Percentiles rank a stretch among this genome's conserved stretches.
phyloP scores from a whole-genome alignment of 2,797 vertebrate genomes.

The Syngnathus acus region DNA sequence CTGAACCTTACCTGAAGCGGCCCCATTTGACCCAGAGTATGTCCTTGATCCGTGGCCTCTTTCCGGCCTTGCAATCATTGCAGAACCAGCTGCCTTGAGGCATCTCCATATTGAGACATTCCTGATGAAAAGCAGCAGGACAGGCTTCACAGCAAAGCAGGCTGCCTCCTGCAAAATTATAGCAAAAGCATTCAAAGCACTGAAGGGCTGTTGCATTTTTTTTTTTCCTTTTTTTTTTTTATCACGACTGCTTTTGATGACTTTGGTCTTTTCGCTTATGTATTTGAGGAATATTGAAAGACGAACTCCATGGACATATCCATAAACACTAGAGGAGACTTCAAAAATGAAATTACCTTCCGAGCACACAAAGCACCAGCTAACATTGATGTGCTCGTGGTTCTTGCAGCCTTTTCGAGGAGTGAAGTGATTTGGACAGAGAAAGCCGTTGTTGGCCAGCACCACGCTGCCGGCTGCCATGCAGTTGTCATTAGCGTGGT shows the following conservation, averaged over 20 bases:
- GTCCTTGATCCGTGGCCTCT: conserved; percentile 94
- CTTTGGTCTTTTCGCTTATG: not conserved
- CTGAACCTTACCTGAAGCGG: conserved; percentile 82
- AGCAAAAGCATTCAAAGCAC: not conserved
- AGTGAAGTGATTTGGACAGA: conserved; percentile 96
- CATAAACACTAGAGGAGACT: not conserved
- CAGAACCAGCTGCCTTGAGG: conserved; percentile 98
- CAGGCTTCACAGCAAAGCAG: conserved; percentile 98
- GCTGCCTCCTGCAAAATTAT: conserved; percentile 78
- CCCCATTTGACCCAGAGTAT: conserved; percentile 98
- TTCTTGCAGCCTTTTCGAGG: conserved; percentile 91
- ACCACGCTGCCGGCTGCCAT: conserved; percentile 90
- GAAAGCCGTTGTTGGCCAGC: conserved; percentile 94
- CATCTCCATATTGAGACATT: conserved; percentile 98
- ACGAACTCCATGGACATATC: not conserved
- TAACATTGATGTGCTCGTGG: conserved; percentile 98
- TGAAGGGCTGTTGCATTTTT: not conserved
- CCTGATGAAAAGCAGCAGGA: conserved; percentile 96
- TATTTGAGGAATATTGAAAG: not conserved
- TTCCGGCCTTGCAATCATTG: conserved; percentile 97
- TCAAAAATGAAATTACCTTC: conserved; percentile 72
- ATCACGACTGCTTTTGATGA: not conserved
- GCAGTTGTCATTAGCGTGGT: conserved; percentile 95
- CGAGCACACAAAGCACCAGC: conserved; percentile 99
- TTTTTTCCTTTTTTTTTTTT: not conserved